phyloP scores from a whole-genome alignment of 2,113 vertebrate genomes.

The Scopus umbretta region DNA sequence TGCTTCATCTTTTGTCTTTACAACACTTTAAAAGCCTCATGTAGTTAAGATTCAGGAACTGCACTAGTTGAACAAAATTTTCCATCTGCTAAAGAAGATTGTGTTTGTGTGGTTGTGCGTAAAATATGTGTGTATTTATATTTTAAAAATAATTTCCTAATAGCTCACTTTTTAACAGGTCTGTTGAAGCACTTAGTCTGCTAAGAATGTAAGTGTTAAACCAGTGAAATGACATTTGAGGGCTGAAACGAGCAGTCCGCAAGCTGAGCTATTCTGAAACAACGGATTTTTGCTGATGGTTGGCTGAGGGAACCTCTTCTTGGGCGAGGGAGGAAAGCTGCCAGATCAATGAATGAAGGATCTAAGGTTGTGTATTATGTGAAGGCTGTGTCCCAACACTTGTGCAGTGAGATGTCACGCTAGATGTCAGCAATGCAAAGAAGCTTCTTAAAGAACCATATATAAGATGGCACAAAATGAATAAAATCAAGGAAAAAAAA shows the following conservation, averaged over 20 bases:
- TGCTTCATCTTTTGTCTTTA: slow-evolving; percentile 57
- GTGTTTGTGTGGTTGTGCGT: not conserved
- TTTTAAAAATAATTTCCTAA: not conserved
- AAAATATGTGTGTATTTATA: not conserved
- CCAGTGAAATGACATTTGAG: not conserved
- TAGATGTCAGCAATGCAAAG: not conserved
- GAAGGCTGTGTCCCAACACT: not conserved
- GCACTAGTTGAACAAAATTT: not conserved
- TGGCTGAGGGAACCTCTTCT: not conserved
- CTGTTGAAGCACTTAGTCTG: not conserved
- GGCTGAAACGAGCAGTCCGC: not conserved
- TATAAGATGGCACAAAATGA: not conserved
- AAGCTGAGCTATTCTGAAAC: not conserved
- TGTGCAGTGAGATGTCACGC: not conserved
- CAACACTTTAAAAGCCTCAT: slow-evolving; percentile 53
- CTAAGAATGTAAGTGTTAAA: not conserved
- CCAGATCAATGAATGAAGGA: not conserved
- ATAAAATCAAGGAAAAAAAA: not conserved
- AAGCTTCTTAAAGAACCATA: not conserved
- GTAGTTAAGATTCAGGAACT: slow-evolving; percentile 57
- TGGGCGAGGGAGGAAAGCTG: not conserved
- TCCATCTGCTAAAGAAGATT: not conserved
- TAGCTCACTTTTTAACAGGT: not conserved
- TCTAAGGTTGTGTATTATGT: accelerated
- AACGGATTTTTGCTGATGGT: not conserved